A percentile compares a stretch with the other conserved stretches of the same genome.
Conservation (phyloP, 2,888 invertebrate genomes). For the Acronicta alni region DNA sequence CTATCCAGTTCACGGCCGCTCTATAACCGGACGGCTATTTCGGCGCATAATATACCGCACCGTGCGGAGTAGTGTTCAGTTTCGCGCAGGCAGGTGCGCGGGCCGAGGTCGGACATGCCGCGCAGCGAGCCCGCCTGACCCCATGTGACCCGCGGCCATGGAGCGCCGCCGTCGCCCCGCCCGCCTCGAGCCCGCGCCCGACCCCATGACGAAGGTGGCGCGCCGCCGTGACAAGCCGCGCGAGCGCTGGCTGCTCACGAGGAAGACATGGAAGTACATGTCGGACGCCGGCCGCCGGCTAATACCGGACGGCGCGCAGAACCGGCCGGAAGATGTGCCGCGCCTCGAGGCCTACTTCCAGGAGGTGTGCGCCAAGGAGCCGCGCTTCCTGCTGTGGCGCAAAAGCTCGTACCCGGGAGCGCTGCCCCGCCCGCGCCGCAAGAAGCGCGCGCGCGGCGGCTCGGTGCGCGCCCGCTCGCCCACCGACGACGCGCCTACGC, state of each 20-base stretch:
- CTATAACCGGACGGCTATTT: conserved; percentile 87
- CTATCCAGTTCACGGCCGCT: conserved; percentile 88
- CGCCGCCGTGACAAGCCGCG: conserved; percentile 90
- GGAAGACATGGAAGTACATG: conserved; percentile 98
- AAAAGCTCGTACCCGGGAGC: conserved; percentile 95
- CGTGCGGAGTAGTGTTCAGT: conserved; percentile 82
- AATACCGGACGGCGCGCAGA: conserved; percentile 94
- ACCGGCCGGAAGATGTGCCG: conserved; percentile 93
- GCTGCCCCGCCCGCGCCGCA: conserved; percentile 88
- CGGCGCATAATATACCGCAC: conserved; percentile 83
- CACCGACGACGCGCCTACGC: conserved; percentile 89
- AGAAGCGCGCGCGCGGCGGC: conserved; percentile 90
- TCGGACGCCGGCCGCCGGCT: conserved; percentile 96
- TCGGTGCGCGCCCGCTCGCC: conserved; percentile 92
- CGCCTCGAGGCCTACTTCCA: conserved; percentile 96
- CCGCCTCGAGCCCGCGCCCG: conserved; percentile 83
- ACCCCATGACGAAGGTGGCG: conserved; percentile 89
- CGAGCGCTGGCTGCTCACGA: conserved; percentile 95
- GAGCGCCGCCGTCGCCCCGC: conserved; percentile 79
- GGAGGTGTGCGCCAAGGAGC: conserved; percentile 93
- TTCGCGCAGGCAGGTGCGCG: conserved; percentile 84
- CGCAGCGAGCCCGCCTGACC: conserved; percentile 57
- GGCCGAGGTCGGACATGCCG: conserved; percentile 71
- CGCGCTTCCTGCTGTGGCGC: conserved; percentile 94
- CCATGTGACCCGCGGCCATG: conserved; percentile 77